phyloP scores from a whole-genome alignment of 2,113 vertebrate species.

The Chionodraco myersi region DNA sequence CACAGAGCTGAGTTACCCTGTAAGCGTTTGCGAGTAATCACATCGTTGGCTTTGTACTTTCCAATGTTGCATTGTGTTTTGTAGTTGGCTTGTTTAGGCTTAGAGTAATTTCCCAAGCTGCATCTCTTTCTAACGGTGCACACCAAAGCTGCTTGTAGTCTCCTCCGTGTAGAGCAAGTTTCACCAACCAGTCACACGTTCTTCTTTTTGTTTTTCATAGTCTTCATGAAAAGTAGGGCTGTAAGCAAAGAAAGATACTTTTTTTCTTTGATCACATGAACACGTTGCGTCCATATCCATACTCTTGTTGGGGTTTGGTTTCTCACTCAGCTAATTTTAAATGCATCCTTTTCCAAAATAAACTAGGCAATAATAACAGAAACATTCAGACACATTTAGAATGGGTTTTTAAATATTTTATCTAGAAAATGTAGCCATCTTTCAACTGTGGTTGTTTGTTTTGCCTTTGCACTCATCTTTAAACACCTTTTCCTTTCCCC shows the following conservation, averaged over 20 bases:
- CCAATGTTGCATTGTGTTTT: slow-evolving; percentile 51
- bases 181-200: slow-evolving; percentile 3
- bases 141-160: slow-evolving; percentile 78
- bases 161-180: slow-evolving; percentile 28
- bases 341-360: slow-evolving; percentile 39
- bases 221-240: slow-evolving; percentile 72
- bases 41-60: slow-evolving; percentile 47
- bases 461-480: slow-evolving; percentile 20
- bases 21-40: slow-evolving; percentile 42
- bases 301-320: slow-evolving; percentile 26
- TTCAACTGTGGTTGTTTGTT: slow-evolving; percentile 31
- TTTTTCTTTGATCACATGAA: slow-evolving; percentile 50
- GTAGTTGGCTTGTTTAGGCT: slow-evolving; percentile 40
- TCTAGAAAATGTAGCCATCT: slow-evolving; percentile 66
- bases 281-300: slow-evolving; percentile 4
- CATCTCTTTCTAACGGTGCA: slow-evolving; percentile 69
- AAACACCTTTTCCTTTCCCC: neutral
- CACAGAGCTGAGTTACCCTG: slow-evolving; percentile 32
- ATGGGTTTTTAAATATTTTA: slow-evolving; percentile 49
- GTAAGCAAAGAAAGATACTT: slow-evolving; percentile 64
- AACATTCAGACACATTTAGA: slow-evolving; percentile 51
- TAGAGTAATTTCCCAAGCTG: slow-evolving; percentile 50
- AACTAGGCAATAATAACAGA: slow-evolving; percentile 83
- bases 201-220: neutral
- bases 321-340: slow-evolving; percentile 22